These are phyloP conservation scores for Pavo muticus DNA, from an alignment of 2,113 vertebrate genomes.

Conservation along the genomic window DNA sequence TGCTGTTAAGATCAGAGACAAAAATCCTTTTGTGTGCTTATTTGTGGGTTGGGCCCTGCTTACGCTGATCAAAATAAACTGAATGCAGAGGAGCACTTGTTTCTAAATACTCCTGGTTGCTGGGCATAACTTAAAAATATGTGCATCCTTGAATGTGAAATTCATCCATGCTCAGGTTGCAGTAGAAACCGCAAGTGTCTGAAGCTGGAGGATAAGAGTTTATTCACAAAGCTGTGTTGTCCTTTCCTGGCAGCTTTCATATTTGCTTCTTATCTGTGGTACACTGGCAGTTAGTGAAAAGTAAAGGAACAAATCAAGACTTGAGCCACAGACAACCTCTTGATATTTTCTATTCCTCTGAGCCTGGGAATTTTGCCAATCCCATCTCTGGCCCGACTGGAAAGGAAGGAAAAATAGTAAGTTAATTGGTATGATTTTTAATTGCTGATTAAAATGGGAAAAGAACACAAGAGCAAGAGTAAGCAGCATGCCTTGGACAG, in stretches of 20 bases:
- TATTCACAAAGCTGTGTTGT: constrained; percentile 7
- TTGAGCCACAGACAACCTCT: not conserved
- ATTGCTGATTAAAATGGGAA: constrained; percentile 47
- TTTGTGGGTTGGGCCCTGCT: not conserved
- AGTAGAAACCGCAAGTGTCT: not conserved
- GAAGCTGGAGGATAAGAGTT: not conserved
- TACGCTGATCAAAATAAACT: not conserved
- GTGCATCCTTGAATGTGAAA: not conserved
- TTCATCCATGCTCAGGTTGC: not conserved
- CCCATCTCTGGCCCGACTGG: constrained; percentile 35
- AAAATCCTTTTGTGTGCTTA: not conserved
- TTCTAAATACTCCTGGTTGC: constrained; percentile 2
- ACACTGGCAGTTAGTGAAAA: not conserved
- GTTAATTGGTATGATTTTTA: constrained; percentile 21
- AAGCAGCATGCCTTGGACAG: not conserved
- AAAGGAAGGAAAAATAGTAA: constrained; percentile 57
- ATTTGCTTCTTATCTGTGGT: not conserved
- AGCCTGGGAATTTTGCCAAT: constrained; percentile 13
- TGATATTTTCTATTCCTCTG: constrained; percentile 15
- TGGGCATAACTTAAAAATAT: constrained; percentile 4
- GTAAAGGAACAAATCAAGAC: constrained; percentile 26
- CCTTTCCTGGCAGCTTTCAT: not conserved
- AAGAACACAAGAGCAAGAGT: not conserved
- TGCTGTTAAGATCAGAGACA: not conserved
- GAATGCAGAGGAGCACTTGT: not conserved